phyloP scores from a whole-genome alignment of 2,113 vertebrate genomes.

The Syngnathoides biaculeatus region DNA sequence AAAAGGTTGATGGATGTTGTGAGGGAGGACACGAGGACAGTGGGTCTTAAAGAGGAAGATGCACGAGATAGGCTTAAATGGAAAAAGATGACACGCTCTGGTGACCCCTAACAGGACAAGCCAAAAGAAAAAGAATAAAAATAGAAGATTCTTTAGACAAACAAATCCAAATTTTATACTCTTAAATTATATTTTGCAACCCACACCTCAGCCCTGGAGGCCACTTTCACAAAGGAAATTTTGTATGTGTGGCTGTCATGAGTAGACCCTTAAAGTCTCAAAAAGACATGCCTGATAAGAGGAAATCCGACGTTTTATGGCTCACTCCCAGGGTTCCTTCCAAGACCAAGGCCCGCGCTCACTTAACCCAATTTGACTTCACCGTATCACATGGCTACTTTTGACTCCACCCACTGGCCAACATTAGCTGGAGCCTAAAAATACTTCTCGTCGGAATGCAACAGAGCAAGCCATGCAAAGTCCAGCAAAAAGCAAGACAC shows the following conservation, averaged over 20 bases:
- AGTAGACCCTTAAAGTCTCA: neutral
- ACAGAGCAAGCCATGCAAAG: constrained; percentile 29
- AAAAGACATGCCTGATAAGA: neutral
- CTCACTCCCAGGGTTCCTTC: neutral
- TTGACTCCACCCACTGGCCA: constrained; percentile 22
- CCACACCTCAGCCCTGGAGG: too few relatives aligned
- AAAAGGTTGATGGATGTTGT: too few relatives aligned
- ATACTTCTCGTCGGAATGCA: constrained; percentile 26
- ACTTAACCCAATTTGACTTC: neutral
- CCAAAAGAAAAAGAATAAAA: too few relatives aligned
- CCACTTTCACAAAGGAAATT: neutral
- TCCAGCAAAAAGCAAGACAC: constrained; percentile 39
- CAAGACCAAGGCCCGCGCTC: neutral
- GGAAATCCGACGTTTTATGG: neutral
- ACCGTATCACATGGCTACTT: constrained; percentile 13
- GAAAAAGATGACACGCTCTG: too few relatives aligned
- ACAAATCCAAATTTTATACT: too few relatives aligned
- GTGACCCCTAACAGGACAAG: too few relatives aligned
- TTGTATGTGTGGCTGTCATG: neutral
- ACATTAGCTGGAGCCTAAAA: constrained; percentile 30
- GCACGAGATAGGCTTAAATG: too few relatives aligned
- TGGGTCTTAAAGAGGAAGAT: too few relatives aligned
- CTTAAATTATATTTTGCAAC: too few relatives aligned
- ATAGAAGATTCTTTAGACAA: too few relatives aligned
- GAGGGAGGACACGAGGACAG: too few relatives aligned